Conservation (phyloP, 2,113 vertebrate species). For the Heterotilapia buettikoferi region DNA sequence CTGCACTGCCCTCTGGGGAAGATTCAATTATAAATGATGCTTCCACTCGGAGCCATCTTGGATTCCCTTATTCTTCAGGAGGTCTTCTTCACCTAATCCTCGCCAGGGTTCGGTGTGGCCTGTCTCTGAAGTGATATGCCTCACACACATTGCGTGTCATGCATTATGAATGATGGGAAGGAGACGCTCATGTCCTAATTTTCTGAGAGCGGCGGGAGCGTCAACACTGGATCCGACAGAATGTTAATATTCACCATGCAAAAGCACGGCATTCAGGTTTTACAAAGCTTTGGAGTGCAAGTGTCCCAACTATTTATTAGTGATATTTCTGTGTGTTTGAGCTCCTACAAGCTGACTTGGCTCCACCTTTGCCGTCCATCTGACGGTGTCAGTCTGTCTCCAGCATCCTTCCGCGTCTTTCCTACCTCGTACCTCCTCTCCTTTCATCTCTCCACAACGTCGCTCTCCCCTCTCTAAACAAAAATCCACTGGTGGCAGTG, state of each 20-base stretch:
- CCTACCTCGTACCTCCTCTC: not conserved
- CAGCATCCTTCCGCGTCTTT: not conserved
- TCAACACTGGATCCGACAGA: constrained; percentile 25
- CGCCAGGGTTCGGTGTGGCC: constrained; percentile 49
- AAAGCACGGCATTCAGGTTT: not conserved
- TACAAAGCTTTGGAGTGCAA: not conserved
- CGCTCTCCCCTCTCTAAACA: not conserved
- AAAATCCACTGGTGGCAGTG: constrained; percentile 32
- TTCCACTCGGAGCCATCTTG: constrained; percentile 66
- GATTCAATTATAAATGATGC: constrained; percentile 75
- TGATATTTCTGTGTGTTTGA: not conserved
- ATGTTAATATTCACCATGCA: constrained; percentile 18
- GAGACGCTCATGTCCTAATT: constrained; percentile 58
- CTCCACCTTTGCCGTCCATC: constrained; percentile 4
- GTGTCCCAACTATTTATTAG: not conserved
- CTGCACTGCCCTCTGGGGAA: constrained; percentile 55
- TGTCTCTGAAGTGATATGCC: constrained; percentile 42
- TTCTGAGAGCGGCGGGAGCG: constrained; percentile 31
- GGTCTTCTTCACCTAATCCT: constrained; percentile 68
- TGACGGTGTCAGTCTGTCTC: not conserved
- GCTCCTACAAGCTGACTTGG: not conserved
- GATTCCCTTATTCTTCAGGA: constrained; percentile 62
- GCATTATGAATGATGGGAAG: constrained; percentile 63
- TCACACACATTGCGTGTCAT: constrained; percentile 43
- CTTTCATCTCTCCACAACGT: constrained; percentile 39